A percentile compares a stretch with the other conserved stretches of the same genome.
Conservation (phyloP, 2,797 vertebrate genomes). For the Aythya fuligula region DNA sequence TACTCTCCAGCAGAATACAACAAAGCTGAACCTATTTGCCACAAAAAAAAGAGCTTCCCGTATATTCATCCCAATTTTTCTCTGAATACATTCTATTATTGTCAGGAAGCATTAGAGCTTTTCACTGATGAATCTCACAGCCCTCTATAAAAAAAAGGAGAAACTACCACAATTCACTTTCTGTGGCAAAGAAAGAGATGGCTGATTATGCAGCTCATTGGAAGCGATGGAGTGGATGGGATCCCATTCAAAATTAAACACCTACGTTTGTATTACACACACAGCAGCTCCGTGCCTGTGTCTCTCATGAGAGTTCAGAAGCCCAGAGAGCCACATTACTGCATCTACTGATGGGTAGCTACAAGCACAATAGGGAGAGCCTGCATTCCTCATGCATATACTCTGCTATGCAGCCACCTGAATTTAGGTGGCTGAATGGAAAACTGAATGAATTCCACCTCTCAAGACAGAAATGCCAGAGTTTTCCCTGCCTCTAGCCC, state of each 20-base stretch:
- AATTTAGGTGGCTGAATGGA: neutral
- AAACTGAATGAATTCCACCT: neutral
- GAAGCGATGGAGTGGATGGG: neutral
- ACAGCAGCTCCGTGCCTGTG: neutral
- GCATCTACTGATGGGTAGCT: neutral
- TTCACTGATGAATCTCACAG: neutral
- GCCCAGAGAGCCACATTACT: neutral
- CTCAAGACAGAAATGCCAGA: neutral
- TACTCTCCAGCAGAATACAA: neutral
- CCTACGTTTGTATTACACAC: neutral
- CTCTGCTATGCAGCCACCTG: neutral
- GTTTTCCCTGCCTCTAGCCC: neutral
- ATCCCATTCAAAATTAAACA: neutral
- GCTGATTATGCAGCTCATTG: neutral
- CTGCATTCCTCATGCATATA: neutral
- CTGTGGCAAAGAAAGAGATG: neutral
- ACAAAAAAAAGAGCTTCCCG: neutral
- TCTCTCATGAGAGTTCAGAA: neutral
- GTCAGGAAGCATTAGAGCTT: neutral
- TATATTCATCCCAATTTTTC: neutral
- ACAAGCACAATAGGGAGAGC: rapidly evolving
- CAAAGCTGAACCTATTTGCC: neutral
- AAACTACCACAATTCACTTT: neutral
- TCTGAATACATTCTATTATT: neutral
- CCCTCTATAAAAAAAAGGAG: neutral